Conservation (phyloP, 1,140 invertebrate species). For the Bactericera cockerelli region DNA sequence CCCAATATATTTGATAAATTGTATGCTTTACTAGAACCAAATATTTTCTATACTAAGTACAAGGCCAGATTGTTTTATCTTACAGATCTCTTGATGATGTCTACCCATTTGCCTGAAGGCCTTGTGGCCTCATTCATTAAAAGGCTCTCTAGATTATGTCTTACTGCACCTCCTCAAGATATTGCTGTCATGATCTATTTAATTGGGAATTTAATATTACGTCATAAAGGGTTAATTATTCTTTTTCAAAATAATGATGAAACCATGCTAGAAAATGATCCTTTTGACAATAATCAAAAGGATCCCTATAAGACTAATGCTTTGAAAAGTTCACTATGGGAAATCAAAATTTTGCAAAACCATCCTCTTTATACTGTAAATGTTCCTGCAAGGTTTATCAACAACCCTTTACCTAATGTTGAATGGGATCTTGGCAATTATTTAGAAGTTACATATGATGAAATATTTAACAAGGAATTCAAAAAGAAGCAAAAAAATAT, state of each 20-base stretch:
- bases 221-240: constrained; percentile 68
- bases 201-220: constrained; percentile 68
- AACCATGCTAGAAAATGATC: constrained; percentile 46
- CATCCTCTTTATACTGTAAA: constrained; percentile 58
- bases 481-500: constrained; percentile 19
- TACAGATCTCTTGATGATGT: constrained; percentile 20
- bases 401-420: constrained; percentile 41
- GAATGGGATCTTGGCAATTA: constrained; percentile 48
- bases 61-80: constrained; percentile 10
- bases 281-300: constrained; percentile 62
- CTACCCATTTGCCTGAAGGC: constrained; percentile 74
- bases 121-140: constrained; percentile 89
- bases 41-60: constrained; percentile 12
- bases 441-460: constrained; percentile 40
- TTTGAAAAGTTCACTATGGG: constrained; percentile 79
- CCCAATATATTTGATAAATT: constrained; percentile 10
- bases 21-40: constrained; percentile 5
- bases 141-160: constrained; percentile 59
- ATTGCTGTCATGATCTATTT: constrained; percentile 64
- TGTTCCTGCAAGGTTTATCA: constrained; percentile 50
- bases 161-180: constrained; percentile 66
- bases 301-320: constrained; percentile 64
- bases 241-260: constrained; percentile 46
- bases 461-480: constrained; percentile 25
- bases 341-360: constrained; percentile 56